Conservation (phyloP, 2,888 invertebrate genomes). For the Lissonota sp. region DNA sequence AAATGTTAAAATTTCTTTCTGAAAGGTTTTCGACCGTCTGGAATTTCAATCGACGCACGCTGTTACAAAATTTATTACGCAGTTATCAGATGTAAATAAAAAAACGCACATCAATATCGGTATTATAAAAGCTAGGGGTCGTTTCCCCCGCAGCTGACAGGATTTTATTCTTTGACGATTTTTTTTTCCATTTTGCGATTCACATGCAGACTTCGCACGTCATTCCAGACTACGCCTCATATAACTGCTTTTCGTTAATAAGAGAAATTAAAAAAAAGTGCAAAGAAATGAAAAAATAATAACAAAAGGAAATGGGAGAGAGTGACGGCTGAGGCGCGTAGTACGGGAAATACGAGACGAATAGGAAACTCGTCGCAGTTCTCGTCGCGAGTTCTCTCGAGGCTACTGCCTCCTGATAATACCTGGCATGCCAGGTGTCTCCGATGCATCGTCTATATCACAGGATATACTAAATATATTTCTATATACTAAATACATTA, state of each 20-base stretch:
- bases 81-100: constrained; percentile 20
- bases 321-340: constrained; percentile 60
- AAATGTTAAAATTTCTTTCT: background rate
- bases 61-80: constrained; percentile 33
- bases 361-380: constrained; percentile 67
- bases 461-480: background rate
- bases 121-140: constrained; percentile 52
- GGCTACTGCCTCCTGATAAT: constrained; percentile 43
- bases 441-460: constrained; percentile 36
- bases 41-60: constrained; percentile 20
- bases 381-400: constrained; percentile 26
- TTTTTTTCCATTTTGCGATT: constrained; percentile 45
- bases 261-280: constrained; percentile 1
- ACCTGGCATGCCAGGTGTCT: constrained; percentile 53
- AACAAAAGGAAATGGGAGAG: constrained; percentile 39
- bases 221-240: constrained; percentile 69
- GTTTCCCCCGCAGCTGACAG: constrained; percentile 63
- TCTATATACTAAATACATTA: background rate
- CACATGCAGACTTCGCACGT: constrained; percentile 70
- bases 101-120: background rate
- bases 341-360: constrained; percentile 69
- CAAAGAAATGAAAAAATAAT: constrained; percentile 21
- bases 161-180: constrained; percentile 43
- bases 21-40: constrained; percentile 51
- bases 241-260: constrained; percentile 70